Evolutionary conservation across 2,888 invertebrate genomes (phyloP).

Genomic region (Cheilosia pagana): DNA sequence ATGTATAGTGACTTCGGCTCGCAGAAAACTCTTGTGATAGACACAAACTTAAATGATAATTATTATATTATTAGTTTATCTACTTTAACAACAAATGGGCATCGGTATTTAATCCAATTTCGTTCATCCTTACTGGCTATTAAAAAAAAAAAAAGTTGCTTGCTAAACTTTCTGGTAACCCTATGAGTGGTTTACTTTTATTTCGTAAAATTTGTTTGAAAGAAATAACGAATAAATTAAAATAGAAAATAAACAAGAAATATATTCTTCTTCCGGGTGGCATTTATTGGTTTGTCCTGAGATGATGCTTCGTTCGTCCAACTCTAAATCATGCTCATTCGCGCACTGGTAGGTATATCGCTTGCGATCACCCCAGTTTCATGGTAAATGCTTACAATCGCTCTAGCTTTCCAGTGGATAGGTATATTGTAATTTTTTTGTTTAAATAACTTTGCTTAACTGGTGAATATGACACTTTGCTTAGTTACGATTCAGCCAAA

Average conservation of each 20-base stretch:
- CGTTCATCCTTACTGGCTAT: background rate
- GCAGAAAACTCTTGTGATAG: slow-evolving; percentile 24
- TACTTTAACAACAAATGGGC: slow-evolving; percentile 30
- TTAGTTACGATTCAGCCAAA: slow-evolving; percentile 90
- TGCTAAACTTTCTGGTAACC: background rate
- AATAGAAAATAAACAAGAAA: background rate
- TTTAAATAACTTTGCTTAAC: slow-evolving; percentile 3
- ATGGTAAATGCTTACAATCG: slow-evolving; percentile 41
- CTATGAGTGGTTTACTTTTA: slow-evolving; percentile 1
- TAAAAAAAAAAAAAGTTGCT: background rate
- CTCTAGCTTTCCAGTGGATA: slow-evolving; percentile 19
- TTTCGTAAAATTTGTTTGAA: slow-evolving; percentile 12
- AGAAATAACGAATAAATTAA: slow-evolving; percentile 7
- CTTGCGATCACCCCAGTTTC: slow-evolving; percentile 35
- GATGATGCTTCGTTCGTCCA: slow-evolving; percentile 46
- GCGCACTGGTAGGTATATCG: slow-evolving; percentile 13
- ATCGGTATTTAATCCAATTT: background rate
- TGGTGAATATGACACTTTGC: background rate
- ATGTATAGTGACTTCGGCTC: slow-evolving; percentile 20
- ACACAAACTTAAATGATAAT: slow-evolving; percentile 37
- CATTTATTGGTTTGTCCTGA: slow-evolving; percentile 16
- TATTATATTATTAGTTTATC: slow-evolving; percentile 37
- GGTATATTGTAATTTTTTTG: slow-evolving; percentile 5
- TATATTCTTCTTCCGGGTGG: slow-evolving; percentile 7
- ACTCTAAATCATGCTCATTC: background rate